These are phyloP conservation scores for Lamellibrachia satsuma DNA, from an alignment of 2,888 invertebrate species.

Conservation along the genomic window DNA sequence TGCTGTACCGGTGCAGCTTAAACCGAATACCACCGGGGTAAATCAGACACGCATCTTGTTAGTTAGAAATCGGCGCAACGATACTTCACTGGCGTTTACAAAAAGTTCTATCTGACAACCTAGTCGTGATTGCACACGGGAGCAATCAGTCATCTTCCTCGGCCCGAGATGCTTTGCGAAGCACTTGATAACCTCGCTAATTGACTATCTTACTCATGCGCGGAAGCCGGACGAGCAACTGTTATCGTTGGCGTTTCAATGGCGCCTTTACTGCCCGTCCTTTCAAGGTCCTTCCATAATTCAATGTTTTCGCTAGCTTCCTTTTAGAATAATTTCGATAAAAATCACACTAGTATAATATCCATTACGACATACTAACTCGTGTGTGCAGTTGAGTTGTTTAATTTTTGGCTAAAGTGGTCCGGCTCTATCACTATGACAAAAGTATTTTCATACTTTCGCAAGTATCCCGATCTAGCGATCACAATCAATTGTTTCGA, in stretches of 20 bases:
- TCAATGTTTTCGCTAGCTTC: too few species aligned
- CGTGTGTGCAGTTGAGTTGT: too few species aligned
- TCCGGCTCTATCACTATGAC: too few species aligned
- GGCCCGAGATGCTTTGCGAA: background rate
- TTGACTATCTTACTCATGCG: background rate
- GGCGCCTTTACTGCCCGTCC: background rate
- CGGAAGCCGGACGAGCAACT: background rate
- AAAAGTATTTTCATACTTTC: too few species aligned
- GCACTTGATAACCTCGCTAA: conserved; percentile 1
- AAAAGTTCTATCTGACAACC: background rate
- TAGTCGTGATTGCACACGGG: background rate
- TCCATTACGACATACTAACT: too few species aligned
- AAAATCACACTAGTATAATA: too few species aligned
- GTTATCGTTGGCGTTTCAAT: background rate
- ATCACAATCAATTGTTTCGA: too few species aligned
- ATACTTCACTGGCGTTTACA: background rate
- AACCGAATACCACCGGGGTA: background rate
- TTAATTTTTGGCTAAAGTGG: too few species aligned
- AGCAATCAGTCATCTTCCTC: background rate
- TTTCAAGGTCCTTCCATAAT: background rate
- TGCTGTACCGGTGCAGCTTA: background rate
- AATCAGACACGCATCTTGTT: background rate
- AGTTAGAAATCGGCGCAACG: background rate
- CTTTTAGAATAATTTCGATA: too few species aligned
- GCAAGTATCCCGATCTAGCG: too few species aligned